Evolutionary conservation across 2,888 invertebrate genomes (phyloP).

Genomic region (Cylloceria caligata): DNA sequence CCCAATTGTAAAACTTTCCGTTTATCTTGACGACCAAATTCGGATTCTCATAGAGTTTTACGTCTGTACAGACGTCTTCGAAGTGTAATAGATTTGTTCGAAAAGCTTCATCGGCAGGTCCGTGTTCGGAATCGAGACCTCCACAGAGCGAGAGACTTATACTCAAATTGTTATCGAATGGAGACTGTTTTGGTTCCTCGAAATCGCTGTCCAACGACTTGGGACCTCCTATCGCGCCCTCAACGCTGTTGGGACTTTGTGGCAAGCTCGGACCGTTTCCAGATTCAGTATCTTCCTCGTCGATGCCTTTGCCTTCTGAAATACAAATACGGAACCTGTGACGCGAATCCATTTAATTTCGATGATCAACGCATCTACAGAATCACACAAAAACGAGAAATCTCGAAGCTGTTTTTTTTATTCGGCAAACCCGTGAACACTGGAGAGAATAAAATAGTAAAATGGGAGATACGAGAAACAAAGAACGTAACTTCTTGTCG

Average conservation of each 20-base stretch:
- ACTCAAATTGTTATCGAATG: slow-evolving; percentile 84
- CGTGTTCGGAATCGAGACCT: slow-evolving; percentile 85
- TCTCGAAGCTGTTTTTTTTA: neutral
- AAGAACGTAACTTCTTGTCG: slow-evolving; percentile 16
- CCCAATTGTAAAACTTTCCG: slow-evolving; percentile 96
- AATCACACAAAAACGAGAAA: neutral
- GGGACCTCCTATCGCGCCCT: slow-evolving; percentile 89
- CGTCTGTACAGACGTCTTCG: slow-evolving; percentile 89
- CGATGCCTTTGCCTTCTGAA: slow-evolving; percentile 84
- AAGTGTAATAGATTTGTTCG: slow-evolving; percentile 86
- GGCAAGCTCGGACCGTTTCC: slow-evolving; percentile 98
- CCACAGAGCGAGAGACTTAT: slow-evolving; percentile 93
- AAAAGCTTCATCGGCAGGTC: slow-evolving; percentile 88
- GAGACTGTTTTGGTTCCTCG: slow-evolving; percentile 88
- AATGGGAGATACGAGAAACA: slow-evolving; percentile 47
- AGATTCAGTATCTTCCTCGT: slow-evolving; percentile 97
- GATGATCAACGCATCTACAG: neutral
- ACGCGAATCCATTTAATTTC: neutral
- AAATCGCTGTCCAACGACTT: slow-evolving; percentile 94
- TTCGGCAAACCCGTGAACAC: neutral
- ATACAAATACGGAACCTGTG: slow-evolving; percentile 40
- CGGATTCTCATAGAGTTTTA: slow-evolving; percentile 91
- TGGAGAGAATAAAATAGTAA: slow-evolving; percentile 14
- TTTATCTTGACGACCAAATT: slow-evolving; percentile 94
- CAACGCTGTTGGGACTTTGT: slow-evolving; percentile 96